Evolutionary conservation across 2,888 invertebrate genomes (phyloP).

Genomic region (Plemyria rubiginata): DNA sequence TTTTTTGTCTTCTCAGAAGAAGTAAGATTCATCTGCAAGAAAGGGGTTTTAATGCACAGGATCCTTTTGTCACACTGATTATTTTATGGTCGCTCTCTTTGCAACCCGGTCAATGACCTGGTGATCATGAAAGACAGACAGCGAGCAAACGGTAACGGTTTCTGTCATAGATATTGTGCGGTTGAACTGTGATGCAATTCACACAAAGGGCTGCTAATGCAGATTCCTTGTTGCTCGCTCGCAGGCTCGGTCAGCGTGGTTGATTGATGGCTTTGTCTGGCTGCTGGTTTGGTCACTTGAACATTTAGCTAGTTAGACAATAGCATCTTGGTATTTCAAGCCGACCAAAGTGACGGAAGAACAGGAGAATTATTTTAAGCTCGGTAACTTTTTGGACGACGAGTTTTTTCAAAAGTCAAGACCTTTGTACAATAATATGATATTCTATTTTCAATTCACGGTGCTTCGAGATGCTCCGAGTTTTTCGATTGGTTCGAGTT

Average conservation of each 20-base stretch:
- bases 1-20: neutral
- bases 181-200: slow-evolving; percentile 7
- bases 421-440: no score
- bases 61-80: neutral
- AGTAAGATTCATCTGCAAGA: neutral
- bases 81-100: neutral
- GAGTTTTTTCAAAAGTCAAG: no score
- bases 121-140: neutral
- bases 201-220: slow-evolving; percentile 40
- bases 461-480: no score
- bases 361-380: no score
- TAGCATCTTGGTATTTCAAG: neutral
- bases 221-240: slow-evolving; percentile 31
- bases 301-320: neutral
- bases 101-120: neutral
- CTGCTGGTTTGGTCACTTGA: slow-evolving; percentile 4
- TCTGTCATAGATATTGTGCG: slow-evolving; percentile 5
- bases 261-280: slow-evolving; percentile 16
- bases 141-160: neutral
- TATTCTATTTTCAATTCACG: no score
- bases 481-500: no score
- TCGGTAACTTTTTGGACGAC: no score
- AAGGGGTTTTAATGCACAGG: neutral
- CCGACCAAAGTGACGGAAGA: neutral
- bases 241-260: slow-evolving; percentile 21